Evolutionary conservation across 2,113 vertebrate genomes (phyloP).

Genomic region (Stigmatopora nigra): DNA sequence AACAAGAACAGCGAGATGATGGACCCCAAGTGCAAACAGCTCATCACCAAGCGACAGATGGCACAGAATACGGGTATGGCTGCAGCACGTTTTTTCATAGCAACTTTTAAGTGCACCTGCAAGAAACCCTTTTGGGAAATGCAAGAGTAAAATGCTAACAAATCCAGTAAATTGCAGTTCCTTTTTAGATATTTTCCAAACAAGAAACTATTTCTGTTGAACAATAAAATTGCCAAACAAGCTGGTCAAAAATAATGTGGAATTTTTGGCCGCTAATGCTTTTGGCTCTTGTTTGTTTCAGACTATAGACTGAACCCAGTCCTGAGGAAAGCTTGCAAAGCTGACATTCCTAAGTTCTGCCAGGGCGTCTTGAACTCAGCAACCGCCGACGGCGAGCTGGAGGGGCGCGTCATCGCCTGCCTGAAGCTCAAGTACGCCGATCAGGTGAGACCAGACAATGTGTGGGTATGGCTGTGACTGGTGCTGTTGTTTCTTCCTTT

Average conservation of each 20-base stretch:
- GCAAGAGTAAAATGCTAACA: no score
- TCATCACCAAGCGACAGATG: conserved; percentile 98
- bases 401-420: conserved; percentile 93
- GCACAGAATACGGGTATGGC: conserved; percentile 90
- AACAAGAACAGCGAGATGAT: conserved; percentile 98
- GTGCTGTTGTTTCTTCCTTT: neutral
- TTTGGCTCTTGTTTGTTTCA: conserved; percentile 34
- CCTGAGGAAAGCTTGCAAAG: conserved; percentile 92
- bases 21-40: conserved; percentile 98
- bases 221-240: no score
- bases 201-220: no score
- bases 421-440: conserved; percentile 95
- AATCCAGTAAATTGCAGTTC: no score
- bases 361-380: conserved; percentile 84
- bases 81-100: neutral
- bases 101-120: no score
- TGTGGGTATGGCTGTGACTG: neutral
- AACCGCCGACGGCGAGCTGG: conserved; percentile 84
- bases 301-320: conserved; percentile 94
- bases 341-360: conserved; percentile 97
- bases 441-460: conserved; percentile 69
- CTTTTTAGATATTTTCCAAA: no score
- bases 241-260: neutral
- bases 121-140: no score
- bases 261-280: neutral